Conservation (phyloP, 2,113 vertebrate species). For the Melospiza melodia region DNA sequence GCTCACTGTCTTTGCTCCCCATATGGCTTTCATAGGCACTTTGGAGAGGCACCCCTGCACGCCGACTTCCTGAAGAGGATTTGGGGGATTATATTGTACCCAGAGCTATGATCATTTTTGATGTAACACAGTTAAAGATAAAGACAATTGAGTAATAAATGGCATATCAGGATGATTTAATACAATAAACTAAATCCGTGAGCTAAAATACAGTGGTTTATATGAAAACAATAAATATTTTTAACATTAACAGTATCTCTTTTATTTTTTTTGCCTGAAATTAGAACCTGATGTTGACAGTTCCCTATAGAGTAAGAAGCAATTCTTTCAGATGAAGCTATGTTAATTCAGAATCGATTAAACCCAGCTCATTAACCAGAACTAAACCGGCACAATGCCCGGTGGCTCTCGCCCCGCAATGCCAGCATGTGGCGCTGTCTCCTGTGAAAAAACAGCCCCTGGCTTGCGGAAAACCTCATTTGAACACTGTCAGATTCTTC, state of each 20-base stretch:
- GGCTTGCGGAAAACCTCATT: neutral
- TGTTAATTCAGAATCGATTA: neutral
- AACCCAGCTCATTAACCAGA: neutral
- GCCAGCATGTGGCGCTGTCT: conserved; percentile 73
- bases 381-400: neutral
- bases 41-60: neutral
- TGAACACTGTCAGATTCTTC: neutral
- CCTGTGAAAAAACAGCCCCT: conserved; percentile 30
- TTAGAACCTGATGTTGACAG: neutral
- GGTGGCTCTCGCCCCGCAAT: neutral
- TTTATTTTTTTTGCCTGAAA: neutral
- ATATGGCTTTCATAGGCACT: neutral
- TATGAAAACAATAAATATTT: neutral
- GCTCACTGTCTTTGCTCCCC: neutral
- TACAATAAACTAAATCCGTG: neutral
- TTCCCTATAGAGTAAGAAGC: neutral
- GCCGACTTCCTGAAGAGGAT: neutral
- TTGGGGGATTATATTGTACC: neutral
- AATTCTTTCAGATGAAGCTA: neutral
- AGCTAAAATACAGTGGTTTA: neutral
- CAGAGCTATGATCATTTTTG: neutral
- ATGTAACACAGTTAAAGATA: neutral
- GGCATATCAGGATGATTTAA: neutral
- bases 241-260: neutral
- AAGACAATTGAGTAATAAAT: neutral